Base-by-base conservation (phyloP, 2,888 invertebrate genomes). In the Callinectes sapidus region DNA sequence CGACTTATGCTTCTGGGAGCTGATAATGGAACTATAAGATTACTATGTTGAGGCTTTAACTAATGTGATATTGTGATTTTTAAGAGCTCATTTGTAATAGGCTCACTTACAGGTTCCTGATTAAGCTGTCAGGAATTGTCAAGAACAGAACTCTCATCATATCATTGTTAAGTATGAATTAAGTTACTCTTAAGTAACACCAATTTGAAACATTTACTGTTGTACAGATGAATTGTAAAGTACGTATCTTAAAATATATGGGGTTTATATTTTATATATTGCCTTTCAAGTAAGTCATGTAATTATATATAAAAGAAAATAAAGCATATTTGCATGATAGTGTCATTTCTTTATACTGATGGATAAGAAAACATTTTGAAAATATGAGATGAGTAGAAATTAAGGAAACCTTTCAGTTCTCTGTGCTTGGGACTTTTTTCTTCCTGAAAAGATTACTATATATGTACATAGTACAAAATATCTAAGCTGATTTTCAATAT, bases 1-100 rank as follows among this genome's bases (percentile, higher is more conserved):
- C 97, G 98, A 95, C 96, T 98, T 92, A 96, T 99, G 92, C 96
- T 99, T 39, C 96, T 99, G 42, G 99, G 99, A 18, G 98, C 99
- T 85, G 99, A 99, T 95, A 98, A 98, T 95, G 99, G 99, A 32
- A 97, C 95, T 86, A 96, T 96, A 16, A 90, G 94, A 35, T 89
- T 94, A 32, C 88, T 94, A n/a, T 94, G 94, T 87, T 94, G 81
- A 93, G 42, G 48, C 54, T 87, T 54, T 54, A 54, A 87, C 87
- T 87, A n/a, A 87, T 87, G n/a, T 42, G 42, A 87, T 87, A 28
- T 42, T 28, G 18, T 48, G 18, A 48, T 54, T 87, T 87, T 87
- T 54, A 48, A 42, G 48, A 10, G 54, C 1, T 87, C 54, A 16
- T 87, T 81, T 81, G 14, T 35, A 16, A 35, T 35, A 81, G 1